Conservation (phyloP, 2,888 invertebrate species). For the Iphiclides podalirius region DNA sequence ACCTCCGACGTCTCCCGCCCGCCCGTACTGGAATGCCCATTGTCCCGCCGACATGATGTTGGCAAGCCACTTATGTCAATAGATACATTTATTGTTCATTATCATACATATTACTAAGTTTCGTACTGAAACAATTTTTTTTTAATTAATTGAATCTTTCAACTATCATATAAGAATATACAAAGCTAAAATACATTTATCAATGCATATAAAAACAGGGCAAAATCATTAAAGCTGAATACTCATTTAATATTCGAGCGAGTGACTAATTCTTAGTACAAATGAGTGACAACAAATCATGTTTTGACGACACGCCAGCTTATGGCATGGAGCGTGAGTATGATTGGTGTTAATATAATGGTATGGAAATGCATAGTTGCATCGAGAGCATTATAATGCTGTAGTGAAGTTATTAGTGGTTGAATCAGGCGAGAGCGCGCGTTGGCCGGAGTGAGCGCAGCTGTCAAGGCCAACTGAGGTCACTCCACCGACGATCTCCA, state of each 20-base stretch:
- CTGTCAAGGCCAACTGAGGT: conserved; percentile 80
- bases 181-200: not conserved
- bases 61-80: conserved; percentile 63
- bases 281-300: conserved; percentile 60
- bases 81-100: conserved; percentile 34
- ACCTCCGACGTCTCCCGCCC: conserved; percentile 37
- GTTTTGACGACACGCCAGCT: conserved; percentile 51
- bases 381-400: conserved; percentile 68
- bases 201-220: not conserved
- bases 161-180: not conserved
- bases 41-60: conserved; percentile 69
- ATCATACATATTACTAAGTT: conserved; percentile 18
- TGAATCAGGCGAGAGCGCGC: conserved; percentile 65
- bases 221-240: not conserved
- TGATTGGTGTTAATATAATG: conserved; percentile 45
- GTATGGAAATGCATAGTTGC: conserved; percentile 56
- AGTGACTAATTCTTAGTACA: conserved; percentile 38
- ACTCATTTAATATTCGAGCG: conserved; percentile 11
- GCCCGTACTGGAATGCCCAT: conserved; percentile 62
- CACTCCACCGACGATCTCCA: conserved; percentile 76
- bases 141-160: not conserved
- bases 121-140: conserved; percentile 11
- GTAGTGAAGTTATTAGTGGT: conserved; percentile 76
- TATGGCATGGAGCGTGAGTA: conserved; percentile 28
- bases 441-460: conserved; percentile 65